A percentile compares a stretch with the other conserved stretches of the same genome.
phyloP scores from a whole-genome alignment of 2,888 invertebrate genomes.

The Eupithecia pulchellata region DNA sequence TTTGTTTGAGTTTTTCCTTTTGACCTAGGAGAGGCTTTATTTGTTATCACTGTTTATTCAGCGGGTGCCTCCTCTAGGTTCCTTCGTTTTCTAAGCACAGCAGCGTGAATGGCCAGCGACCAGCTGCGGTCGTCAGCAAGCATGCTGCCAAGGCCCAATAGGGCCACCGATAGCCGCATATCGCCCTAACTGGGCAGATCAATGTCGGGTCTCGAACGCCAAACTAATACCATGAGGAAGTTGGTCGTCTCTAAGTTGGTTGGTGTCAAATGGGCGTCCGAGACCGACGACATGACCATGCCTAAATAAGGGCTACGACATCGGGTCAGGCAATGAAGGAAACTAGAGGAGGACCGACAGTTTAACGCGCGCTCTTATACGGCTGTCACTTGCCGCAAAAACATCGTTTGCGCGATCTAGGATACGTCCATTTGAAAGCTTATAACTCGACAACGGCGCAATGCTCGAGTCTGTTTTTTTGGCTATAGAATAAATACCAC shows the following conservation, averaged over 20 bases:
- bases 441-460: constrained; percentile 6
- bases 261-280: constrained; percentile 34
- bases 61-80: constrained; percentile 44
- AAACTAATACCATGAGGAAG: constrained; percentile 36
- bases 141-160: constrained; percentile 42
- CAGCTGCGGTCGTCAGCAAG: constrained; percentile 30
- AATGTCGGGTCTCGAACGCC: constrained; percentile 41
- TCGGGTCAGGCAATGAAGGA: constrained; percentile 41
- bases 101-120: constrained; percentile 40
- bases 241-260: constrained; percentile 30
- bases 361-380: neutral
- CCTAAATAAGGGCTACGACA: constrained; percentile 29
- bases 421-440: neutral
- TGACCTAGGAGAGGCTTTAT: constrained; percentile 15
- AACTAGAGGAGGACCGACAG: constrained; percentile 40
- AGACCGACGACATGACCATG: constrained; percentile 36
- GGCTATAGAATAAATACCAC: neutral
- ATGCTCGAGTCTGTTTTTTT: neutral
- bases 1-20: constrained; percentile 13
- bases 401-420: constrained; percentile 42
- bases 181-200: constrained; percentile 30
- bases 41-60: constrained; percentile 37
- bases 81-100: constrained; percentile 39
- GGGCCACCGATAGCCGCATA: constrained; percentile 38
- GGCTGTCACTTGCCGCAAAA: constrained; percentile 2